Conservation (phyloP, 1,140 invertebrate species). For the Dendroctonus valens region DNA sequence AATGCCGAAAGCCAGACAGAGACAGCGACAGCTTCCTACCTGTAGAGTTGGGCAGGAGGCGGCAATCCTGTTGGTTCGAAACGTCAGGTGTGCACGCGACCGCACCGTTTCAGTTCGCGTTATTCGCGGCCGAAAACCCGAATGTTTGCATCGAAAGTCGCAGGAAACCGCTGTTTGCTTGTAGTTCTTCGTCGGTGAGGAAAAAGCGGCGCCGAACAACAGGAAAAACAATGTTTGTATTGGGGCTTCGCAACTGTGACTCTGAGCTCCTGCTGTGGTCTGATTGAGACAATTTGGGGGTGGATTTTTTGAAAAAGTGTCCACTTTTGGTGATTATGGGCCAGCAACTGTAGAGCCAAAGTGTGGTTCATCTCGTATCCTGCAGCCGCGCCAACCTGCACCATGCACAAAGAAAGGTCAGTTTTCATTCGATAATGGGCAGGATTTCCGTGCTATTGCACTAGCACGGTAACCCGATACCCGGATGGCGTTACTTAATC, state of each 20-base stretch:
- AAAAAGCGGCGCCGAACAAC: no score
- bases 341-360: background rate
- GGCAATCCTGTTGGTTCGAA: constrained; percentile 28
- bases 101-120: constrained; percentile 6
- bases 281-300: no score
- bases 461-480: background rate
- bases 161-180: background rate
- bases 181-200: no score
- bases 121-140: constrained; percentile 15
- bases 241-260: no score
- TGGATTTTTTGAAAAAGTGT: no score
- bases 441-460: constrained; percentile 7
- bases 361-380: background rate
- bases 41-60: constrained; percentile 37
- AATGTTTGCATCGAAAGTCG: constrained; percentile 20
- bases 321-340: no score
- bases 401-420: constrained; percentile 35
- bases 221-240: no score
- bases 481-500: background rate
- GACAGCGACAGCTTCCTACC: constrained; percentile 34
- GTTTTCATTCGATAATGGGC: constrained; percentile 8
- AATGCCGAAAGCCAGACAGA: constrained; percentile 13
- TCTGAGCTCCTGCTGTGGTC: no score
- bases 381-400: background rate
- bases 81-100: constrained; percentile 33